These are phyloP conservation scores for Lycodopsis pacificus DNA, from an alignment of 2,797 vertebrate genomes.

Conservation along the genomic window DNA sequence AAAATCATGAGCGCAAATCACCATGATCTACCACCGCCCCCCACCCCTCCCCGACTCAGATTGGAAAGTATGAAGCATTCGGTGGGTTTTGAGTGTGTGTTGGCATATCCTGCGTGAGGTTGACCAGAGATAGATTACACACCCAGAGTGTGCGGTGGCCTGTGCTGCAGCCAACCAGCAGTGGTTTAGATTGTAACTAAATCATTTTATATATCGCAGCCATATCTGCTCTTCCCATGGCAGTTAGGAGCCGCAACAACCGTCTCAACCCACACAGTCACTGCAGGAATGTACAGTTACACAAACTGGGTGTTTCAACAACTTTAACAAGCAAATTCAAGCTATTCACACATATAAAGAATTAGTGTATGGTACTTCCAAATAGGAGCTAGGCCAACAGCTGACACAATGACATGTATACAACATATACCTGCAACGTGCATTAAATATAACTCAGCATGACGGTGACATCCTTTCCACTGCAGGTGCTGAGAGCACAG, in stretches of 20 bases:
- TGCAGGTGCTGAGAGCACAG: constrained; percentile 1
- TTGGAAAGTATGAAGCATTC: constrained; percentile 52
- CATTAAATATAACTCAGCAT: constrained; percentile 18
- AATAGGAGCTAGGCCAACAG: not conserved
- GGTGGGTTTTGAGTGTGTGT: constrained; percentile 72
- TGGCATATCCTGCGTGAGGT: constrained; percentile 80
- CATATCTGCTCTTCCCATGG: constrained; percentile 75
- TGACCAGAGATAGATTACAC: constrained; percentile 80
- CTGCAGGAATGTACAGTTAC: constrained; percentile 64
- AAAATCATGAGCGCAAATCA: constrained; percentile 43
- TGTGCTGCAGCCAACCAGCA: constrained; percentile 71
- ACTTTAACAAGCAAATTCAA: constrained; percentile 27
- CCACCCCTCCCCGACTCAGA: constrained; percentile 34
- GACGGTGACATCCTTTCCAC: not conserved
- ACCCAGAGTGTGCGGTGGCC: constrained; percentile 73
- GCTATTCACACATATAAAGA: not conserved
- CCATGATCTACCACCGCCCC: constrained; percentile 16
- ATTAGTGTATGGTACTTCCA: not conserved
- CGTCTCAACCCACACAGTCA: constrained; percentile 60
- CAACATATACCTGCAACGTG: constrained; percentile 24
- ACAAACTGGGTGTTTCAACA: constrained; percentile 34
- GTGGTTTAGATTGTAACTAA: constrained; percentile 76
- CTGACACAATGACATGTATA: not conserved
- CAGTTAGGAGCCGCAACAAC: constrained; percentile 66
- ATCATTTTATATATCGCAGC: constrained; percentile 77